A percentile compares a stretch with the other conserved stretches of the same genome.
phyloP scores from a whole-genome alignment of 2,888 invertebrate species.

The Oscheius sp. region DNA sequence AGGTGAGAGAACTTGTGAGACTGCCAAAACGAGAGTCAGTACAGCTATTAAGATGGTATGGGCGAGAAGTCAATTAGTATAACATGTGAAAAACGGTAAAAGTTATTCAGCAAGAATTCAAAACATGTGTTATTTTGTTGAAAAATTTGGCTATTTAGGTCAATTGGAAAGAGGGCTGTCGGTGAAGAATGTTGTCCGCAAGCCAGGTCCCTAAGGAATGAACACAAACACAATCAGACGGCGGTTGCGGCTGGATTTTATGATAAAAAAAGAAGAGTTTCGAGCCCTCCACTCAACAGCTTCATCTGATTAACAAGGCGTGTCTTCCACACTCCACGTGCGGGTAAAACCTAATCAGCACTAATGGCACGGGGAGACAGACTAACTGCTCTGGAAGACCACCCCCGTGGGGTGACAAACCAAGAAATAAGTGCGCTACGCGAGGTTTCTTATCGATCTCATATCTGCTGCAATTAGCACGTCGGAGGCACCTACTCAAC shows the following conservation, averaged over 20 bases:
- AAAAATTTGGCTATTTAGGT: not conserved
- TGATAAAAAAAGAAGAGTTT: too few relatives aligned
- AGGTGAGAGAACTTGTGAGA: too few relatives aligned
- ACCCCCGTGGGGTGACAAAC: slow-evolving; percentile 11
- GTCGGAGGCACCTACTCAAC: slow-evolving; percentile 35
- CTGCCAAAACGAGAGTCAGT: too few relatives aligned
- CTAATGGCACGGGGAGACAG: slow-evolving; percentile 11
- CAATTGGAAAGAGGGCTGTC: slow-evolving; percentile 11
- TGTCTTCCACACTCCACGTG: not conserved
- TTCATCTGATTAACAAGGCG: too few relatives aligned
- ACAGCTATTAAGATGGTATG: too few relatives aligned
- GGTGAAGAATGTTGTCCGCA: slow-evolving; percentile 26
- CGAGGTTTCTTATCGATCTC: slow-evolving; percentile 36
- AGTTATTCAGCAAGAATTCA: too few relatives aligned
- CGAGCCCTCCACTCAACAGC: too few relatives aligned
- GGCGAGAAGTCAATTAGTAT: too few relatives aligned
- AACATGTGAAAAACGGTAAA: too few relatives aligned
- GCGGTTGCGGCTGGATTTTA: slow-evolving; percentile 8
- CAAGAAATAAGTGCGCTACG: slow-evolving; percentile 35
- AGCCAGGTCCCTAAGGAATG: slow-evolving; percentile 24
- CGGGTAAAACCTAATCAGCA: slow-evolving; percentile 17
- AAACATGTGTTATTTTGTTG: too few relatives aligned
- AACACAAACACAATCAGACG: slow-evolving; percentile 32
- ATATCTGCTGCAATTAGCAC: slow-evolving; percentile 37
- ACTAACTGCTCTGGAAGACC: too few relatives aligned